These are phyloP conservation scores for Drosophila kikkawai DNA, from an alignment of 1,140 invertebrate species.

Conservation along the genomic window DNA sequence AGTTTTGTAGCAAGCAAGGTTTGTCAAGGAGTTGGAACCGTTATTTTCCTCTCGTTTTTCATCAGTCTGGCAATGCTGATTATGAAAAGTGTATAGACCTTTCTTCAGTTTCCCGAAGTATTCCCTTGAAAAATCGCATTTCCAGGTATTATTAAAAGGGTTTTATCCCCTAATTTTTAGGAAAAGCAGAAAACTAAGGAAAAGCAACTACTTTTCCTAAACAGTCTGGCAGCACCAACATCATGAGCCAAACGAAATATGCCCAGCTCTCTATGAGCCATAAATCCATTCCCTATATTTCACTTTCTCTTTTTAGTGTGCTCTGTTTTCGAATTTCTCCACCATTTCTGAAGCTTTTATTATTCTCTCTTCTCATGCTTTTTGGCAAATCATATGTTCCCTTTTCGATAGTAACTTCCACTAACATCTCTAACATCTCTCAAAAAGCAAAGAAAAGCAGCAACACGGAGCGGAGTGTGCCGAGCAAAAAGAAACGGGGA, in stretches of 20 bases:
- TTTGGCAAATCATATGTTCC: conserved; percentile 5
- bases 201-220: neutral
- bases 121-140: neutral
- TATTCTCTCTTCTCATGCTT: neutral
- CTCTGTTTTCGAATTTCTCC: neutral
- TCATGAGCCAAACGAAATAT: neutral
- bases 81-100: neutral
- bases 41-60: neutral
- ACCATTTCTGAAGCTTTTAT: neutral
- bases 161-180: neutral
- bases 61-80: neutral
- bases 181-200: neutral
- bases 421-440: neutral
- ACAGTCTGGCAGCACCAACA: neutral
- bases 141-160: neutral
- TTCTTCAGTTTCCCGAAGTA: neutral
- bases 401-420: neutral
- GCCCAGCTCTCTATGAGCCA: neutral
- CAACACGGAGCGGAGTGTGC: conserved; percentile 33
- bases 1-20: neutral
- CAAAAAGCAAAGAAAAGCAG: conserved; percentile 8
- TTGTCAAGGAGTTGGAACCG: neutral
- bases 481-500: conserved; percentile 9
- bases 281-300: neutral
- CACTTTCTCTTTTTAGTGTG: neutral